Percentiles rank a stretch among this genome's conserved stretches.
Conservation (phyloP, 2,113 vertebrate species). For the Numenius arquata region DNA sequence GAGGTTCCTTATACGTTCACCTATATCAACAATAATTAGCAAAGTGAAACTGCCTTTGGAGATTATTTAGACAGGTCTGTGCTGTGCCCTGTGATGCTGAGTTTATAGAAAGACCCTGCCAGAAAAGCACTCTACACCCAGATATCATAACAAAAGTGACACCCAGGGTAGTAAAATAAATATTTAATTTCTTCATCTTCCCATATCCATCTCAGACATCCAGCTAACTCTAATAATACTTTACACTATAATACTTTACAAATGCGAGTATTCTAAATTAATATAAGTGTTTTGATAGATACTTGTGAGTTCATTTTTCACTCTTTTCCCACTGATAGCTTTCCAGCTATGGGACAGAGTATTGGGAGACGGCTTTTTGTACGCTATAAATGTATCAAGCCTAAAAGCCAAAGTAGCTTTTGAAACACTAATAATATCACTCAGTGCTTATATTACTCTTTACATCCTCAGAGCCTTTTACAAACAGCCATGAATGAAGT, state of each 20-base stretch:
- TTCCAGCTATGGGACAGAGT: not conserved
- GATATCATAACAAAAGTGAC: slow-evolving; percentile 53
- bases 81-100: not conserved
- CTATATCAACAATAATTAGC: not conserved
- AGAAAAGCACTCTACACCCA: slow-evolving; percentile 46
- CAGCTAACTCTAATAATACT: slow-evolving; percentile 43
- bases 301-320: not conserved
- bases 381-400: not conserved
- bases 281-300: slow-evolving; percentile 31
- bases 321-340: not conserved
- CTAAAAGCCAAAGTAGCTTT: slow-evolving; percentile 24
- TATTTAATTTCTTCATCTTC: slow-evolving; percentile 40
- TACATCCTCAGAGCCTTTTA: not conserved
- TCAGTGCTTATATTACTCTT: slow-evolving; percentile 35
- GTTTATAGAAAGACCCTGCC: slow-evolving; percentile 25
- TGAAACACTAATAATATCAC: slow-evolving; percentile 48
- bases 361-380: not conserved
- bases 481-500: not conserved
- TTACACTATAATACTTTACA: not conserved
- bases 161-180: slow-evolving; percentile 40
- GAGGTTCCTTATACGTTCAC: not conserved
- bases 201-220: slow-evolving; percentile 16
- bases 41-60: slow-evolving; percentile 11
- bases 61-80: slow-evolving; percentile 23
- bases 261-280: not conserved